phyloP scores from a whole-genome alignment of 2,888 invertebrate species.

The Monopis laevigella region DNA sequence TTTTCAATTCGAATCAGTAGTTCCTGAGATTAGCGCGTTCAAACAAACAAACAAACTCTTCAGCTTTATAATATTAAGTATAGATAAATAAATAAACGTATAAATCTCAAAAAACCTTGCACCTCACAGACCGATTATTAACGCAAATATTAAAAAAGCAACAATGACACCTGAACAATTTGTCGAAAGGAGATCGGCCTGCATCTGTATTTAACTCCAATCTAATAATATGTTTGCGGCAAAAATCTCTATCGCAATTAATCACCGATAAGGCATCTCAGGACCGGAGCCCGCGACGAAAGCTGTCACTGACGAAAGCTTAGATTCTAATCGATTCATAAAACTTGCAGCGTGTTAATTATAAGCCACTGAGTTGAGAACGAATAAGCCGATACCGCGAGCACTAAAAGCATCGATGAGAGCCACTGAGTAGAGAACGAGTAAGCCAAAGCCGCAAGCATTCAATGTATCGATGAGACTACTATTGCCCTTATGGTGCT shows the following conservation, averaged over 20 bases:
- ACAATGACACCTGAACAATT: slow-evolving; percentile 47
- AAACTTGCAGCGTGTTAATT: slow-evolving; percentile 66
- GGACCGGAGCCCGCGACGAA: slow-evolving; percentile 42
- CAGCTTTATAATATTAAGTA: too few relatives aligned
- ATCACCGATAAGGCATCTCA: slow-evolving; percentile 58
- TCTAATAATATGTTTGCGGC: slow-evolving; percentile 54
- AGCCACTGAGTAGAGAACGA: slow-evolving; percentile 56
- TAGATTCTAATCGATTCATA: slow-evolving; percentile 67
- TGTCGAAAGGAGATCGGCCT: slow-evolving; percentile 41
- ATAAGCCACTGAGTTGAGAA: slow-evolving; percentile 62
- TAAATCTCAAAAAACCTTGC: too few relatives aligned
- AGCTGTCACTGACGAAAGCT: slow-evolving; percentile 66
- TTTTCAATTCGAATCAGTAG: too few relatives aligned
- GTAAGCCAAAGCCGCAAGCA: slow-evolving; percentile 31
- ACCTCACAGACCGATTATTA: slow-evolving; percentile 25
- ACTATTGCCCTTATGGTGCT: slow-evolving; percentile 28
- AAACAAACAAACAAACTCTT: too few relatives aligned
- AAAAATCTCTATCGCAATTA: slow-evolving; percentile 63
- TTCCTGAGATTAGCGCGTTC: too few relatives aligned
- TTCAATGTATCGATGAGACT: slow-evolving; percentile 37
- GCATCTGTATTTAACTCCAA: slow-evolving; percentile 40
- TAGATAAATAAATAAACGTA: too few relatives aligned
- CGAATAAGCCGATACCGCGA: too few relatives aligned
- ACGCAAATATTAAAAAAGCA: slow-evolving; percentile 33
- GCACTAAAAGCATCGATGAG: too few relatives aligned